Evolutionary conservation across 1,140 invertebrate species (phyloP).

Genomic region (Brachionus angularis): DNA sequence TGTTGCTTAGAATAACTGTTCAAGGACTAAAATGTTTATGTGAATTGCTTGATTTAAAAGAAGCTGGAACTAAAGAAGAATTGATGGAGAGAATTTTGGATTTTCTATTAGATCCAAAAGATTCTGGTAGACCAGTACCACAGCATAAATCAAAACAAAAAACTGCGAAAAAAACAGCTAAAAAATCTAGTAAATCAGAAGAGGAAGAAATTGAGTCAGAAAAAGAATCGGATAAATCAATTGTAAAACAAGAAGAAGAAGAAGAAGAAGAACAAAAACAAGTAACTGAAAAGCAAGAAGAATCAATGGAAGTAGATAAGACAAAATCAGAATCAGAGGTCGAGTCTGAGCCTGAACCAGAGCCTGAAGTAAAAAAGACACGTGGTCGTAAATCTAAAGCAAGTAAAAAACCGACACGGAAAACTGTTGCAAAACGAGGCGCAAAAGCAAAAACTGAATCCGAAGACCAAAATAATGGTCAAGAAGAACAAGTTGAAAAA

Average conservation of each 20-base stretch:
- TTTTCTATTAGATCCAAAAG: slow-evolving; percentile 52
- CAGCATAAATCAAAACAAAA: slow-evolving; percentile 48
- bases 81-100: slow-evolving; percentile 51
- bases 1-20: slow-evolving; percentile 50
- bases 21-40: slow-evolving; percentile 51
- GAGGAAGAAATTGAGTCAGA: slow-evolving; percentile 42
- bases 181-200: not conserved
- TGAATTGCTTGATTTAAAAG: slow-evolving; percentile 51
- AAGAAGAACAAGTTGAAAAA: too few species aligned
- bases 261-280: slow-evolving; percentile 45
- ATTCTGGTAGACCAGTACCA: slow-evolving; percentile 49
- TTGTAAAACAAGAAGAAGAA: slow-evolving; percentile 46
- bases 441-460: too few species aligned
- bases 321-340: slow-evolving; percentile 45
- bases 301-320: slow-evolving; percentile 44
- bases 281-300: slow-evolving; percentile 32
- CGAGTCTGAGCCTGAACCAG: slow-evolving; percentile 30
- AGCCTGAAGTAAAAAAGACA: too few species aligned
- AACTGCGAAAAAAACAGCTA: slow-evolving; percentile 26
- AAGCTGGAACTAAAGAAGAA: slow-evolving; percentile 52
- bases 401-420: too few species aligned
- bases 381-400: too few species aligned
- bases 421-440: too few species aligned
- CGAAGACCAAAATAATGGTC: too few species aligned
- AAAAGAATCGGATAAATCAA: slow-evolving; percentile 47